phyloP scores from a whole-genome alignment of 2,113 vertebrate genomes.

The Barbus barbus region DNA sequence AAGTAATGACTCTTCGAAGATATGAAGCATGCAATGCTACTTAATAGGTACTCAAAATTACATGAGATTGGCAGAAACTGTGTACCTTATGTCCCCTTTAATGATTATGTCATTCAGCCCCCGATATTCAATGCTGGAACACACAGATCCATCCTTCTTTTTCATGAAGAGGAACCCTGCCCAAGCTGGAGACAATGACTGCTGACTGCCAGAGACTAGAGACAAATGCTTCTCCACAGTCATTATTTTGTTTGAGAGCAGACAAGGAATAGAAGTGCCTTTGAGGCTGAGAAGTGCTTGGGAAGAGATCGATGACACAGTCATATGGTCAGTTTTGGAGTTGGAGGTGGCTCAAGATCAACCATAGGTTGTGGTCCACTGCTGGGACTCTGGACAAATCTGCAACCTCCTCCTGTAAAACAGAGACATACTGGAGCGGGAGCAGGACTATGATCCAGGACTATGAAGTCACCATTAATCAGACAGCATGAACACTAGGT shows the following conservation, averaged over 20 bases:
- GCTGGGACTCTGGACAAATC: neutral
- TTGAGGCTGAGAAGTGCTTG: neutral
- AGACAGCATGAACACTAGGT: neutral
- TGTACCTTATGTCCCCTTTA: neutral
- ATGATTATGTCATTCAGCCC: neutral
- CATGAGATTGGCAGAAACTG: too few relatives aligned
- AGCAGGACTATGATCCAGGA: neutral
- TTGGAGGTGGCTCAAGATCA: neutral
- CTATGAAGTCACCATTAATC: neutral
- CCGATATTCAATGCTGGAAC: neutral
- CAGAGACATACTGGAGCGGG: neutral
- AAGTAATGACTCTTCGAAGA: too few relatives aligned
- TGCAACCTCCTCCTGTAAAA: neutral
- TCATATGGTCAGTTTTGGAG: neutral
- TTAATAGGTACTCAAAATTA: too few relatives aligned
- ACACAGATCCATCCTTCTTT: neutral
- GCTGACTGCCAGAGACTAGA: neutral
- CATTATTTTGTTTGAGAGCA: neutral
- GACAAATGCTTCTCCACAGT: neutral
- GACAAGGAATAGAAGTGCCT: neutral
- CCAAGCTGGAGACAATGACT: neutral
- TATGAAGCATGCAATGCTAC: too few relatives aligned
- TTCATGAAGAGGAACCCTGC: neutral
- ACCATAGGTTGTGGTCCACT: neutral
- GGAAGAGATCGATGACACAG: neutral